Percentiles rank a stretch among this genome's conserved stretches.
Conservation (phyloP, 1,140 invertebrate species). For the Leptopilina clavipes region DNA sequence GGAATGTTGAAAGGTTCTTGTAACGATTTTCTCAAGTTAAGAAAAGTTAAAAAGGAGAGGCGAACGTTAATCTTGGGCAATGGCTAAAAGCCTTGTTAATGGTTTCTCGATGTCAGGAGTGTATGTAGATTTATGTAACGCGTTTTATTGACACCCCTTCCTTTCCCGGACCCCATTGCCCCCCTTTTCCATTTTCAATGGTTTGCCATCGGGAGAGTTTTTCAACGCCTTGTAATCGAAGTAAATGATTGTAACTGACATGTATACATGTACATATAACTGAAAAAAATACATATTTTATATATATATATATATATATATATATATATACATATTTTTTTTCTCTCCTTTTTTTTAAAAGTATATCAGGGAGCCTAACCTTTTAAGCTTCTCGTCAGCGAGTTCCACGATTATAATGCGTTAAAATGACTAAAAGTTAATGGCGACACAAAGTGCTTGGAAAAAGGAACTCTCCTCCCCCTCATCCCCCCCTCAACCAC, state of each 20-base stretch:
- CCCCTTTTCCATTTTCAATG: conserved; percentile 1
- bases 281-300: too few species aligned
- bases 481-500: too few species aligned
- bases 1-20: conserved; percentile 28
- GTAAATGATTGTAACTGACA: conserved; percentile 20
- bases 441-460: conserved; percentile 30
- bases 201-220: not conserved
- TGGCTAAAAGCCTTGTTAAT: conserved; percentile 33
- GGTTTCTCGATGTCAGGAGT: conserved; percentile 33
- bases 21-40: conserved; percentile 24
- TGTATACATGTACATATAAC: too few species aligned
- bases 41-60: not conserved
- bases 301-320: too few species aligned
- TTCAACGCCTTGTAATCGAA: conserved; percentile 25
- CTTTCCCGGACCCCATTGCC: not conserved
- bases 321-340: too few species aligned
- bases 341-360: too few species aligned
- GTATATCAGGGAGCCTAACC: conserved; percentile 1
- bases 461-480: not conserved
- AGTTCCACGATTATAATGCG: conserved; percentile 3
- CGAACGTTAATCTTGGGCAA: conserved; percentile 4
- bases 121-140: conserved; percentile 27
- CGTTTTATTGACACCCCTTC: conserved; percentile 15
- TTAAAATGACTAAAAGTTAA: conserved; percentile 29
- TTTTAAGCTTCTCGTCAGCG: conserved; percentile 29